Evolutionary conservation across 2,888 invertebrate genomes (phyloP), one percentile per base, ranked within the genome.

Genomic region (Lepas anatifera): DNA sequence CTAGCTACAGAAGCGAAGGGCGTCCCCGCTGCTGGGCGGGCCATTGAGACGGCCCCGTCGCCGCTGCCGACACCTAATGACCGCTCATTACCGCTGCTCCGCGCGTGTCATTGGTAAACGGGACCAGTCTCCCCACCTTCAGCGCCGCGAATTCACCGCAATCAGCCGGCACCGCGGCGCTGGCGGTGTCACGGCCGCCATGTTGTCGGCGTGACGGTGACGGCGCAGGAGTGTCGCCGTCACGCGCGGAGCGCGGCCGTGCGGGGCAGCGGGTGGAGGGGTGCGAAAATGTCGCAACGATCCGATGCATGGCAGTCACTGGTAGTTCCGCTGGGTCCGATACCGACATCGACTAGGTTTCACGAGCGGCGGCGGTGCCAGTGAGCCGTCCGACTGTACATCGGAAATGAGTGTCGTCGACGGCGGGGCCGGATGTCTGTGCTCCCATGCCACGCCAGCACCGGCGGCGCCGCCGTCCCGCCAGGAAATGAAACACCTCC

Each of bases 401-500:
- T n/a, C n/a, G n/a, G n/a, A n/a, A n/a, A n/a, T n/a, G n/a, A n/a
- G n/a, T n/a, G n/a, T n/a, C n/a, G n/a, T n/a, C n/a, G n/a, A n/a
- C n/a, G n/a, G n/a, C n/a, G n/a, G 22, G 11, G 29, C 52, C 52
- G 52, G 52, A 52, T 18, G 52, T 29, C 52, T 6, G 6, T 32
- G 25, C 50, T 50, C 50, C 11, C 50, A 2, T 46, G 50, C 50
- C 50, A n/a, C 3, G 32, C 52, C 29, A 32, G 29, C 29, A 13
- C 52, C 27, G 52, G 6, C 11, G 32, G 27, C 52, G 41, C 13
- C n/a, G n/a, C n/a, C n/a, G n/a, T n/a, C n/a, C n/a, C 29, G 35
- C 22, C 58, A 58, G 58, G 58, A 58, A 58, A 58, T 58, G 58
- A 35, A 58, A 58, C 58, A 35, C 58, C 58, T 58, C 35, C 32